Percentiles rank a stretch among this genome's conserved stretches.
Evolutionary conservation across 2,113 vertebrate genomes (phyloP).

Genomic region (Forbesichthys agassizii): DNA sequence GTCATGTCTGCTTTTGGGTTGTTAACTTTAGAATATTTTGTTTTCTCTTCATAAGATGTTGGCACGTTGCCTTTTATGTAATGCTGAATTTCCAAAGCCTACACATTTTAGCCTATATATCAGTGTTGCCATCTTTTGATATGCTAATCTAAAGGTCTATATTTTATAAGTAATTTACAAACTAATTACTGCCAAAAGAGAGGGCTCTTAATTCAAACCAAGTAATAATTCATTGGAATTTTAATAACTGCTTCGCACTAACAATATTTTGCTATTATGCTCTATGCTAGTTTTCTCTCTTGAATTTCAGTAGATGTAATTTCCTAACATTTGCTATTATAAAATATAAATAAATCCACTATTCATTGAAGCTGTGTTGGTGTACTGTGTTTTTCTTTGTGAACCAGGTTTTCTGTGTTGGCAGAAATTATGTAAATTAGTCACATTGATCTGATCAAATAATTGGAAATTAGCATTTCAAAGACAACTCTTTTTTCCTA

Average conservation of each 20-base stretch:
- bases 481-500: conserved; percentile 47
- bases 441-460: conserved; percentile 11
- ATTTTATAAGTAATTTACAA: background rate
- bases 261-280: conserved; percentile 8
- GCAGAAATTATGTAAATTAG: conserved; percentile 34
- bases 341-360: conserved; percentile 16
- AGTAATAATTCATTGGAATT: background rate
- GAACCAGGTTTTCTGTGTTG: conserved; percentile 33
- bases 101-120: conserved; percentile 3
- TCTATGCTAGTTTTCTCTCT: background rate
- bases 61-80: conserved; percentile 30
- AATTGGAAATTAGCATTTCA: conserved; percentile 63
- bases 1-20: conserved; percentile 31
- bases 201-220: conserved; percentile 49
- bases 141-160: background rate
- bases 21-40: too few species aligned
- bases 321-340: conserved; percentile 15
- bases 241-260: background rate
- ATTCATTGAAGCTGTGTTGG: conserved; percentile 49
- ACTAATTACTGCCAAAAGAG: conserved; percentile 33
- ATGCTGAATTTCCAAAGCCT: conserved; percentile 47
- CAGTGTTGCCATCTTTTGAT: conserved; percentile 4
- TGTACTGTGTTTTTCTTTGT: conserved; percentile 33
- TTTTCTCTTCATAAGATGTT: conserved; percentile 4
- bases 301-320: conserved; percentile 15